phyloP scores from a whole-genome alignment of 2,888 invertebrate species.

The Sycophila texana region DNA sequence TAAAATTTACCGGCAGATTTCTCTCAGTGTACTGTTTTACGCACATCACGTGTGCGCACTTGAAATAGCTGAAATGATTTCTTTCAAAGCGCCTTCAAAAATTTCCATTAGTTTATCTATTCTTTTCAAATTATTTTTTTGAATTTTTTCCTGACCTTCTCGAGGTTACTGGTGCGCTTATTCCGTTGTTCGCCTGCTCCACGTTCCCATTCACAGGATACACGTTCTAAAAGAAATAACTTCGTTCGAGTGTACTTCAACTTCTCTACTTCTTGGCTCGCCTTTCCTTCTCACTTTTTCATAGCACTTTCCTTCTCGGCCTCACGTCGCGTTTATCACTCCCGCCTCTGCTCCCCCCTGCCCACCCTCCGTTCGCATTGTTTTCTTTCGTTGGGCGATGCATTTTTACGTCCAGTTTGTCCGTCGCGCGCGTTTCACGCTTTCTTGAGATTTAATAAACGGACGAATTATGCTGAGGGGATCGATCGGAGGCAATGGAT shows the following conservation, averaged over 20 bases:
- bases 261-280: background rate
- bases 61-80: conserved; percentile 19
- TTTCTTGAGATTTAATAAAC: background rate
- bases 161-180: background rate
- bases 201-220: background rate
- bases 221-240: background rate
- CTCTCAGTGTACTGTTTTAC: background rate
- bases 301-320: conserved; percentile 44
- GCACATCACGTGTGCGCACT: conserved; percentile 9
- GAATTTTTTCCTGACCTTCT: background rate
- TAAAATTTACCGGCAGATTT: background rate
- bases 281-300: conserved; percentile 38
- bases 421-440: background rate
- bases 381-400: conserved; percentile 1
- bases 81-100: no score
- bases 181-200: background rate
- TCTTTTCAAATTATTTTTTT: no score
- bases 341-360: background rate
- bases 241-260: background rate
- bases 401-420: conserved; percentile 15
- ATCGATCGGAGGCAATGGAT: no score
- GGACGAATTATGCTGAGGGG: background rate
- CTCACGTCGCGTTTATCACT: background rate
- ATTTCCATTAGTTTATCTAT: no score
- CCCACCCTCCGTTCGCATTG: no score